Evolutionary conservation across 2,797 vertebrate species (phyloP), one percentile per base, ranked within the genome.

Genomic region (Steatocranus sp.): DNA sequence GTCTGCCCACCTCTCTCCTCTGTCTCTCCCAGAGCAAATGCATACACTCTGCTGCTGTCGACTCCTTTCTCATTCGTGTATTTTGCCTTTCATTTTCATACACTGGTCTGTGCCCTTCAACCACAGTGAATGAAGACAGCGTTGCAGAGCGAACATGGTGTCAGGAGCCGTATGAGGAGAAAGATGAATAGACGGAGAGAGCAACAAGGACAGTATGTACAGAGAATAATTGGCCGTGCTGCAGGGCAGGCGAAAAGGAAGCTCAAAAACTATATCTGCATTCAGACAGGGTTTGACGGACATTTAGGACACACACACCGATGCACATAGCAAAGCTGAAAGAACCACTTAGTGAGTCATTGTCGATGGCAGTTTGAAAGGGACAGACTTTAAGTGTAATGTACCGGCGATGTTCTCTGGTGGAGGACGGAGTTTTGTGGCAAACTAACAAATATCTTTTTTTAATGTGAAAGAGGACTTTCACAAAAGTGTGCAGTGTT

Each of bases 71-170:
- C 38, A 80, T 83, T 63, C 1, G 7, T 56, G 79, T 58, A 54
- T 48, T 74, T 76, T 85, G 17, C 81, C 56, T 85, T 80, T 87
- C 82, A 85, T 86, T 88, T 85, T 83, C 36, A 7, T 61, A 53
- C 38, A 43, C 70, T 73, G 53, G 73, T 53, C 73, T 11, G 61
- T 8, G 17, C 78, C 79, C 75, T 80, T 79, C 20, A 7, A 34
- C 46, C 27, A 12, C 23, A 27, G 77, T 91, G 90, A 91, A 92
- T 91, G 85, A 85, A 88, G 49, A 48, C 73, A 56, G 38, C 8
- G 70, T 75, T 70, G 78, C 43, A 41, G 32, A 81, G 23, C 38
- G 48, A 78, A 68, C 2, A 9, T 36, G 27, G 32, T 77, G 36
- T 61, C 77, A 53, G 30, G 8, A 49, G 41, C 25, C 18, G 20